Conservation (phyloP, 2,888 invertebrate species). For the Drosophila nr. perissopoda region DNA sequence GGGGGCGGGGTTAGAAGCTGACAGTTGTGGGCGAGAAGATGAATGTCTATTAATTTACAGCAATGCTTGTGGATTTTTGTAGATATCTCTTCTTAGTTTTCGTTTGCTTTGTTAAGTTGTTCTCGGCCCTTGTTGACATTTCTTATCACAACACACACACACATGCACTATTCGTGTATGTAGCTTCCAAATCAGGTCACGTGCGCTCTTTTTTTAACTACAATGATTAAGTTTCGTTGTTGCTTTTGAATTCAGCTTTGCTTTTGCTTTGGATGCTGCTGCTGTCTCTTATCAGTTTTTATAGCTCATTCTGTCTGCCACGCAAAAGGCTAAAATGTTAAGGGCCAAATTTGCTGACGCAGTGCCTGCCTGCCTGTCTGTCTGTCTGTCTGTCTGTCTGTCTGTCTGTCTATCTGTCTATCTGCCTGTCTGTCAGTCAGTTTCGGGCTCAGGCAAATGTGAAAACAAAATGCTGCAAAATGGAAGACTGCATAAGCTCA, state of each 20-base stretch:
- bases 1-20: neutral
- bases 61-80: constrained; percentile 7
- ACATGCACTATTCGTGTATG: constrained; percentile 15
- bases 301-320: constrained; percentile 43
- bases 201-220: constrained; percentile 54
- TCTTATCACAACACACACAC: constrained; percentile 44
- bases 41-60: constrained; percentile 15
- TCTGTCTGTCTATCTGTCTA: constrained; percentile 1
- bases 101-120: constrained; percentile 10
- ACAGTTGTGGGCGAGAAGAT: neutral
- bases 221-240: constrained; percentile 50
- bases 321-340: constrained; percentile 47
- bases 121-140: constrained; percentile 35
- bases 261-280: constrained; percentile 2
- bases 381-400: neutral
- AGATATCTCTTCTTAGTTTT: constrained; percentile 1
- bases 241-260: constrained; percentile 1
- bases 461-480: constrained; percentile 6
- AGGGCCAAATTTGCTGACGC: constrained; percentile 36
- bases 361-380: constrained; percentile 12
- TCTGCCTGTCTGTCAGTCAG: constrained; percentile 10
- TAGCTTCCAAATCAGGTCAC: constrained; percentile 67
- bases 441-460: constrained; percentile 5
- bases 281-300: constrained; percentile 46
- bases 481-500: constrained; percentile 1